Percentiles rank a stretch among this genome's conserved stretches.
Evolutionary conservation across 2,797 vertebrate species (phyloP).

Genomic region (Ciconia nigra): DNA sequence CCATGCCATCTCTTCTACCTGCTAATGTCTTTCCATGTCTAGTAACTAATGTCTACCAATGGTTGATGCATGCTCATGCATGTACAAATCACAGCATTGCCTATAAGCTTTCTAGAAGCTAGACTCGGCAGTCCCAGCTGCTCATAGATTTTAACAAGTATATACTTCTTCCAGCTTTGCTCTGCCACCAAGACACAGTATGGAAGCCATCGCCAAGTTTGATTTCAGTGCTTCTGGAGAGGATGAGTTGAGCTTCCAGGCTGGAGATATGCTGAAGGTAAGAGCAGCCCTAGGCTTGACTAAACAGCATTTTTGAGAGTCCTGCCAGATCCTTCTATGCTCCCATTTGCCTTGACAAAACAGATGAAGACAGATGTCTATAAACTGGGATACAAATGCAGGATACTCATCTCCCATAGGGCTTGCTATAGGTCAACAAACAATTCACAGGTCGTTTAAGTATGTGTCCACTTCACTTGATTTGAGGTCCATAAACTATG

Average conservation of each 20-base stretch:
- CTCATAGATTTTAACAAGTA: not conserved
- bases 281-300: not conserved
- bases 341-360: not conserved
- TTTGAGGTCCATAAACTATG: not conserved
- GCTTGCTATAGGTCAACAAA: not conserved
- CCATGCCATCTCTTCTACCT: not conserved
- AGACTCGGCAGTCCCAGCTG: not conserved
- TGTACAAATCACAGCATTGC: not conserved
- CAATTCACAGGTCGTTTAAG: not conserved
- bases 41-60: not conserved
- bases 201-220: constrained; percentile 91
- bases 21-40: not conserved
- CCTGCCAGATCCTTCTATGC: not conserved
- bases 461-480: not conserved
- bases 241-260: constrained; percentile 90
- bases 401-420: not conserved
- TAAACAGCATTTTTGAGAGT: not conserved
- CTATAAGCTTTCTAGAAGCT: not conserved
- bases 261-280: constrained; percentile 91
- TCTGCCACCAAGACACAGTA: constrained; percentile 38
- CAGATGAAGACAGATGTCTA: not conserved
- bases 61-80: not conserved
- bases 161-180: constrained; percentile 48
- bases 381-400: not conserved
- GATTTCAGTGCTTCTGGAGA: constrained; percentile 86